Conservation (phyloP, 2,113 vertebrate species). For the Phodopus roborovskii region DNA sequence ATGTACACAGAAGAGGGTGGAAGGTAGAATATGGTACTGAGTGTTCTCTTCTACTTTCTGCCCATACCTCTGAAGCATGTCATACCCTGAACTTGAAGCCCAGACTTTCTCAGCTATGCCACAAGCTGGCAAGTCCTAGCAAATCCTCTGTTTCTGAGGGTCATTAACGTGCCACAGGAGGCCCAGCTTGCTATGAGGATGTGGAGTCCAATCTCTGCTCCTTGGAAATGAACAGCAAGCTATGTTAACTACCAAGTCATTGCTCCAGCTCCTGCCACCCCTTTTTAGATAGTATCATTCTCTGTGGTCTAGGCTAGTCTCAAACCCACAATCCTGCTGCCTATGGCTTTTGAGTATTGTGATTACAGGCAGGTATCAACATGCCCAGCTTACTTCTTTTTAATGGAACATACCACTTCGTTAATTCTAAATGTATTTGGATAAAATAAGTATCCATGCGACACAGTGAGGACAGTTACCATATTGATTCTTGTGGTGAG, state of each 20-base stretch:
- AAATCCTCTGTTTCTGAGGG: not conserved
- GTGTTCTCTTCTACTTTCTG: not conserved
- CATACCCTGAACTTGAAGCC: not conserved
- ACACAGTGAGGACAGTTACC: not conserved
- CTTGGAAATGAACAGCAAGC: not conserved
- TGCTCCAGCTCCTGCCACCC: too few species aligned
- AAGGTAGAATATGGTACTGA: not conserved
- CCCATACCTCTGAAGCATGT: not conserved
- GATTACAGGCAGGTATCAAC: not conserved
- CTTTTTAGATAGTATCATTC: not conserved
- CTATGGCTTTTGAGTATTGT: not conserved
- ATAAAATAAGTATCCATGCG: not conserved
- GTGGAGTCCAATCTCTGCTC: not conserved
- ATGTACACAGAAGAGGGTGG: not conserved
- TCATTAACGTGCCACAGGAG: too few species aligned
- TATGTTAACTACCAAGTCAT: not conserved
- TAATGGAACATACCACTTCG: not conserved
- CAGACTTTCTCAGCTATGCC: not conserved
- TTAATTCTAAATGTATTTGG: not conserved
- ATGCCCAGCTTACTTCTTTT: not conserved
- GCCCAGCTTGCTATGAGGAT: not conserved
- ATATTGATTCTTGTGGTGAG: not conserved
- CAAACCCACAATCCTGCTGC: not conserved
- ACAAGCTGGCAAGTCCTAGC: not conserved
- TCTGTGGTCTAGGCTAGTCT: not conserved